Percentiles rank a stretch among this genome's conserved stretches.
Evolutionary conservation across 35 echinoderm and acorn worm genomes (phyloP).

Genomic region (Eucidaris tribuloides): DNA sequence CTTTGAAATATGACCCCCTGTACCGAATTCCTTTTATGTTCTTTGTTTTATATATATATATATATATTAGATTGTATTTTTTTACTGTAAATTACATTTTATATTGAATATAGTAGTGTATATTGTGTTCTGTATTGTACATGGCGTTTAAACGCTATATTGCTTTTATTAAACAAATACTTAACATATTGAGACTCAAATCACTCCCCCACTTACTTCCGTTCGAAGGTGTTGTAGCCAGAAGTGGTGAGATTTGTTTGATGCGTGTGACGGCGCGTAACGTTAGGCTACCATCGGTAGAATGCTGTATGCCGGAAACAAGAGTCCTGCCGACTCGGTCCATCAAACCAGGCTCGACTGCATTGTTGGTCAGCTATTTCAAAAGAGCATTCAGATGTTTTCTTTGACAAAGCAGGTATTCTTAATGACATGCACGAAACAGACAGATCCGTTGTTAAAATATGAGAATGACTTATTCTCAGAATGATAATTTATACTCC

Average conservation of each 20-base stretch:
- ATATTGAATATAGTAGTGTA: neutral
- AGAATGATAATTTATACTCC: neutral
- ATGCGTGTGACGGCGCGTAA: neutral
- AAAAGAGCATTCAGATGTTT: neutral
- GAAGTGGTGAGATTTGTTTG: neutral
- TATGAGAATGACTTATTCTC: neutral
- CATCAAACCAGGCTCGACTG: neutral
- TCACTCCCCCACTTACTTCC: neutral
- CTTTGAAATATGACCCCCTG: no score
- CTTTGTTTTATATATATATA: no score
- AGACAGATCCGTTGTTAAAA: neutral
- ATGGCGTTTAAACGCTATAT: neutral
- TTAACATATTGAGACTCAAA: neutral
- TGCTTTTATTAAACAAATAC: neutral
- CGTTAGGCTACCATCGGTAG: neutral
- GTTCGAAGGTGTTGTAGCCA: neutral
- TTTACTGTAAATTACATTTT: neutral
- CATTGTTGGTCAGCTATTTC: neutral
- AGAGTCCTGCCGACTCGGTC: neutral
- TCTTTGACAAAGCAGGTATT: no score
- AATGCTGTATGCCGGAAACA: neutral
- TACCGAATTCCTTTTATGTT: no score
- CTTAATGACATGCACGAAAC: no score
- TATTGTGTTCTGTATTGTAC: neutral
- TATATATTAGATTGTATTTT: neutral